A percentile compares a stretch with the other conserved stretches of the same genome.
Evolutionary conservation across 2,113 vertebrate genomes (phyloP).

Genomic region (Thryonomys swinderianus): DNA sequence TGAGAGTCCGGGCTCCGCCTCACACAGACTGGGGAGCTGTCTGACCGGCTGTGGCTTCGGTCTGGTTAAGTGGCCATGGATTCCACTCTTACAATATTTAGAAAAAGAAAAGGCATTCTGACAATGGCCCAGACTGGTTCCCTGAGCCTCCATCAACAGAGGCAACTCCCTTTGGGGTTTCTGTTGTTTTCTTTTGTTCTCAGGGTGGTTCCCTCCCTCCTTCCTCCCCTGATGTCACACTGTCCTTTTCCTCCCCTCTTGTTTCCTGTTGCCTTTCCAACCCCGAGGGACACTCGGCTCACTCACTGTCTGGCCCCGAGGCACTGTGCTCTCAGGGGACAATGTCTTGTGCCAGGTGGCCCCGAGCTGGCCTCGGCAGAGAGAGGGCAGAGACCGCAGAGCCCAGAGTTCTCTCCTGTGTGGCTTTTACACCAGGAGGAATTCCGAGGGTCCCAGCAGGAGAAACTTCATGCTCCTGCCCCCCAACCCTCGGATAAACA

Average conservation of each 20-base stretch:
- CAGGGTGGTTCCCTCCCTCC: conserved; percentile 49
- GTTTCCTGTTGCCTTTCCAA: conserved; percentile 77
- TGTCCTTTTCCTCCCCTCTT: conserved; percentile 75
- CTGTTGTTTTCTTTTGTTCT: neutral
- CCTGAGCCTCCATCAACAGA: neutral
- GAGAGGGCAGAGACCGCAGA: conserved; percentile 11
- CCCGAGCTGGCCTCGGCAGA: conserved; percentile 29
- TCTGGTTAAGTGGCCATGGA: neutral
- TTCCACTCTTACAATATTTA: neutral
- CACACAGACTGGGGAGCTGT: neutral
- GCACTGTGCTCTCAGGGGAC: neutral
- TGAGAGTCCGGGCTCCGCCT: neutral
- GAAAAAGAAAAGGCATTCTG: neutral
- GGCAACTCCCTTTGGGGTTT: neutral
- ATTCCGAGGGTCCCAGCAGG: conserved; percentile 43
- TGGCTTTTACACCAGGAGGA: conserved; percentile 68
- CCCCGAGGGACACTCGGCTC: conserved; percentile 55
- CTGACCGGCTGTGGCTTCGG: neutral
- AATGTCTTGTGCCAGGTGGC: conserved; percentile 40
- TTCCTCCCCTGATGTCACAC: conserved; percentile 79
- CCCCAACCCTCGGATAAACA: conserved; percentile 57
- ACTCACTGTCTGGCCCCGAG: conserved; percentile 49
- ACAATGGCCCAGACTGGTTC: neutral
- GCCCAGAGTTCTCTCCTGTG: conserved; percentile 55
- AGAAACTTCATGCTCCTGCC: conserved; percentile 11